Percentiles rank a stretch among this genome's conserved stretches.
These are phyloP conservation scores for Trigoniulus corallinus DNA, from an alignment of 1,140 invertebrate genomes.

Conservation along the genomic window DNA sequence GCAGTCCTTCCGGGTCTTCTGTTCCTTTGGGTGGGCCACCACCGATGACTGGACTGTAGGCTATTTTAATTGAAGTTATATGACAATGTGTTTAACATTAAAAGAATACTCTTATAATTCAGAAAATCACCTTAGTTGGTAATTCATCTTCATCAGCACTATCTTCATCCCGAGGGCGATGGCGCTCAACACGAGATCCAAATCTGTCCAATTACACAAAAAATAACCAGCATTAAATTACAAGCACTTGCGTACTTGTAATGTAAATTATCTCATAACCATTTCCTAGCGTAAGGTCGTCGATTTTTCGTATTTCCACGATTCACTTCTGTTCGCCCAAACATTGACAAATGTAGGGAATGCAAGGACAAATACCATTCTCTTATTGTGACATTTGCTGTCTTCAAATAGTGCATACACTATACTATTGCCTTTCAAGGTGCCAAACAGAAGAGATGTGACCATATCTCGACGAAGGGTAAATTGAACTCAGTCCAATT, in stretches of 20 bases:
- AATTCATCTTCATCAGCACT: slow-evolving; percentile 27
- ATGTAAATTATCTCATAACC: no score
- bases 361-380: no score
- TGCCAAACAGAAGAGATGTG: no score
- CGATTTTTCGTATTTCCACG: not conserved
- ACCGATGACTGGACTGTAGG: slow-evolving; percentile 29
- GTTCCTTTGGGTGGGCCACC: slow-evolving; percentile 25
- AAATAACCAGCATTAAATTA: not conserved
- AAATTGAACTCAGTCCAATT: no score
- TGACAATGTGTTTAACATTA: not conserved
- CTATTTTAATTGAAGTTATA: slow-evolving; percentile 13
- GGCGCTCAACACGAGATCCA: slow-evolving; percentile 16
- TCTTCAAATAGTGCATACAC: no score
- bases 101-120: not conserved
- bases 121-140: slow-evolving; percentile 17
- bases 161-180: slow-evolving; percentile 17
- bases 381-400: no score
- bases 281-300: no score
- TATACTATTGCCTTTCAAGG: no score
- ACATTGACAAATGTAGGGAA: no score
- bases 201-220: slow-evolving; percentile 13
- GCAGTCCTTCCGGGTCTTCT: slow-evolving; percentile 48
- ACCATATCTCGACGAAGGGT: no score
- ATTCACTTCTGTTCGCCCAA: not conserved
- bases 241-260: no score